A percentile compares a stretch with the other conserved stretches of the same genome.
Conservation (phyloP, 2,888 invertebrate genomes). For the Calliscelio sp. region DNA sequence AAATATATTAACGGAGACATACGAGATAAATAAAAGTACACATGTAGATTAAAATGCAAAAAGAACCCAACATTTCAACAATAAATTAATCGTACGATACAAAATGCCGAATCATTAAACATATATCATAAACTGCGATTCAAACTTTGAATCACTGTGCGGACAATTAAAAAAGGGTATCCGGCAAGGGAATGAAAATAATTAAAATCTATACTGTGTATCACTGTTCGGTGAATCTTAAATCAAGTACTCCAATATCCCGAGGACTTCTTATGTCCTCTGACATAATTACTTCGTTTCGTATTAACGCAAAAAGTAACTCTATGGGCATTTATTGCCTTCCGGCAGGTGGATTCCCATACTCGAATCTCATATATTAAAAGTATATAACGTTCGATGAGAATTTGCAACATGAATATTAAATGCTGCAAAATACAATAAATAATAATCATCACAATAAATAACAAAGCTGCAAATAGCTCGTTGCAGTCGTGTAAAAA, state of each 20-base stretch:
- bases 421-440: constrained; percentile 29
- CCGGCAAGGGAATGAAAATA: constrained; percentile 74
- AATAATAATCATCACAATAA: constrained; percentile 35
- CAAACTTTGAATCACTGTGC: constrained; percentile 49
- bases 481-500: constrained; percentile 25
- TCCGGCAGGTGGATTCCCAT: constrained; percentile 68
- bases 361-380: constrained; percentile 47
- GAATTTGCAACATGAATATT: constrained; percentile 38
- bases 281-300: constrained; percentile 82
- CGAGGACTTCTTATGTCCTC: constrained; percentile 80
- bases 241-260: constrained; percentile 76
- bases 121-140: constrained; percentile 42
- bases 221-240: constrained; percentile 57
- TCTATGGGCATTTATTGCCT: constrained; percentile 63
- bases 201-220: constrained; percentile 81
- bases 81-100: too few relatives aligned
- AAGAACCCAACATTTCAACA: background rate
- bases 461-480: background rate
- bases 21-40: too few relatives aligned
- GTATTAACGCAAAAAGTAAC: constrained; percentile 77
- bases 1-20: too few relatives aligned
- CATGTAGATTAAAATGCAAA: too few relatives aligned
- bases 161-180: constrained; percentile 60
- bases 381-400: background rate
- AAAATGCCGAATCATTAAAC: constrained; percentile 43